phyloP scores from a whole-genome alignment of 2,113 vertebrate species.

The Rana temporaria region DNA sequence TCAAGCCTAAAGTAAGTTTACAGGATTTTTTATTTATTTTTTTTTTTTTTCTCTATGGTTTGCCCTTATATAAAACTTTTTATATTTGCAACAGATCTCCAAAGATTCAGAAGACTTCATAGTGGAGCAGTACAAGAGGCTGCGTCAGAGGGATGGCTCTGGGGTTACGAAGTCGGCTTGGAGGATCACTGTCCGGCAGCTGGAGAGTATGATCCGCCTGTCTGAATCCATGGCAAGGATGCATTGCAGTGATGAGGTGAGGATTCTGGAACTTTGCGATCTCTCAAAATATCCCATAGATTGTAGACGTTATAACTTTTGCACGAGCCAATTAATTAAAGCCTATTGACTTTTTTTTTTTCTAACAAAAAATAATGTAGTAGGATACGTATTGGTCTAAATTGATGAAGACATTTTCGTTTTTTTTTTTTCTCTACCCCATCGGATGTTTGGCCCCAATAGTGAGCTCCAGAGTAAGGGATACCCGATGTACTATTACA shows the following conservation, averaged over 20 bases:
- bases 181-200: slow-evolving; percentile 95
- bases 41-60: slow-evolving; percentile 38
- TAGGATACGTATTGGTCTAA: too few relatives aligned
- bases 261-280: not conserved
- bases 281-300: too few relatives aligned
- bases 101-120: slow-evolving; percentile 97
- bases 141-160: slow-evolving; percentile 90
- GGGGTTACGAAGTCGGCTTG: slow-evolving; percentile 91
- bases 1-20: slow-evolving; percentile 92
- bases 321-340: too few relatives aligned
- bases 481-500: too few relatives aligned
- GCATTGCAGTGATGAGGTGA: slow-evolving; percentile 98
- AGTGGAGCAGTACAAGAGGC: slow-evolving; percentile 96
- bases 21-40: not conserved
- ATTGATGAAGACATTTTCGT: too few relatives aligned
- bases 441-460: too few relatives aligned
- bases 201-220: slow-evolving; percentile 98
- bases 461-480: too few relatives aligned
- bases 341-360: too few relatives aligned
- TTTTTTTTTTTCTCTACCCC: too few relatives aligned
- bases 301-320: too few relatives aligned
- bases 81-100: slow-evolving; percentile 82
- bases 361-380: too few relatives aligned
- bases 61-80: not conserved
- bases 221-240: slow-evolving; percentile 97